Base-by-base conservation (phyloP, 2,113 vertebrate species). In the Cricetomys ansorgei region DNA sequence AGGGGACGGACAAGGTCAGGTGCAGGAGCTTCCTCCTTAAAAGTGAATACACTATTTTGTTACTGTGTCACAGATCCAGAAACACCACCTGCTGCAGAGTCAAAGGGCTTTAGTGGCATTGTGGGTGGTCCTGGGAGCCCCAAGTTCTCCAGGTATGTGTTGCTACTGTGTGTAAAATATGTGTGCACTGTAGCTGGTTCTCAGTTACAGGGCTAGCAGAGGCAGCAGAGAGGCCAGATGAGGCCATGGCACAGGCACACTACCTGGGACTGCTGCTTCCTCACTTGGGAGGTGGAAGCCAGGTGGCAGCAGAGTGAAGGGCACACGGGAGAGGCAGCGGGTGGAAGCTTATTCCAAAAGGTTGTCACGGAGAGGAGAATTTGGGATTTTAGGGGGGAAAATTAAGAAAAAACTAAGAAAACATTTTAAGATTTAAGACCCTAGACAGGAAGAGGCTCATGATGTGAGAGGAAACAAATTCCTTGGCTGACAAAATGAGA, bases 391-490 rank as follows among this genome's bases (percentile, higher is more conserved):
- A 40, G 3, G 59, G 57, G n/a, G 53, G 2, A n/a, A n/a, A n/a
- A n/a, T n/a, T n/a, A n/a, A n/a, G 7, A 7, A 57, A 73, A 34
- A 37, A 25, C n/a, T 7, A 67, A 10, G 34, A 27, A 45, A 25
- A n/a, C 23, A 80, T 53, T 53, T 59, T 19, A 48, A 29, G 29
- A 73, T 34, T 84, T 59, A 73, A n/a, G 43, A 70, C 57, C 27
- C 8, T 0, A 25, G 48, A 37, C 5, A 64, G 55, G 23, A 64
- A 57, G 43, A 55, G 43, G 34, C 2, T 17, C 13, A 4, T 50
- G 43, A 13, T 0, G 13, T 19, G 9, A 83, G 48, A 59, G 31
- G 45, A 17, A 7, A 16, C 9, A 4, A 3, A 48, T 40, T 25
- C 13, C 1, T 29, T 23, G 25, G 29, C 45, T 3, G 5, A 55